Evolutionary conservation across 1,140 invertebrate species (phyloP).

Genomic region (Potamilus streckersoni): DNA sequence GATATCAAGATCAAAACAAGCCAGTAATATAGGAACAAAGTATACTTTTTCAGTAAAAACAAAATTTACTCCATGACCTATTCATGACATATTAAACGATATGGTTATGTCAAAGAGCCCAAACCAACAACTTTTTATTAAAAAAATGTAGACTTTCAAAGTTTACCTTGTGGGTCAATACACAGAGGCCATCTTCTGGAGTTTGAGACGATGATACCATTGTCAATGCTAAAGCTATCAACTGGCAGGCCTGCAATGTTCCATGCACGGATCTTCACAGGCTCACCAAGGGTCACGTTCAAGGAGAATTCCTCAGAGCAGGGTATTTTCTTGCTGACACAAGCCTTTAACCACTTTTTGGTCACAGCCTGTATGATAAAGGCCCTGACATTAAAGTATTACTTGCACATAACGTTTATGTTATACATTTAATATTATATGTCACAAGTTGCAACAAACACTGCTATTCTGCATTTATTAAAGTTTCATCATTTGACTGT

Average conservation of each 20-base stretch:
- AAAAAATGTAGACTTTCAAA: neutral
- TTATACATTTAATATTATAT: no score
- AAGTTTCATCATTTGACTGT: no score
- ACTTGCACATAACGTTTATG: no score
- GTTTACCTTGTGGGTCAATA: conserved; percentile 69
- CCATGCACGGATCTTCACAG: conserved; percentile 68
- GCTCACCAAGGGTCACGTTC: conserved; percentile 65
- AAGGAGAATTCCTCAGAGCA: conserved; percentile 66
- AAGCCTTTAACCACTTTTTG: conserved; percentile 60
- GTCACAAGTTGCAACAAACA: no score
- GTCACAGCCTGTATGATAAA: conserved; percentile 55
- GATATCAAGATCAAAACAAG: no score
- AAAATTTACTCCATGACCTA: no score
- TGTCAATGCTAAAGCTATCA: conserved; percentile 68
- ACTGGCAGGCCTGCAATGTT: conserved; percentile 69
- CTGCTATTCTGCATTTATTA: no score
- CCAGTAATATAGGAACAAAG: no score
- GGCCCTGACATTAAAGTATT: neutral
- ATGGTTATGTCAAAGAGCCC: no score
- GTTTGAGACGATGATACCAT: conserved; percentile 68
- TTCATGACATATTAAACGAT: no score
- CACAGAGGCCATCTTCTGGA: conserved; percentile 68
- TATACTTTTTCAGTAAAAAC: no score
- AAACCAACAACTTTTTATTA: no score
- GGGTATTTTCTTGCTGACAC: conserved; percentile 62